Evolutionary conservation across 2,113 vertebrate genomes (phyloP).

Genomic region (Anguilla japonica): DNA sequence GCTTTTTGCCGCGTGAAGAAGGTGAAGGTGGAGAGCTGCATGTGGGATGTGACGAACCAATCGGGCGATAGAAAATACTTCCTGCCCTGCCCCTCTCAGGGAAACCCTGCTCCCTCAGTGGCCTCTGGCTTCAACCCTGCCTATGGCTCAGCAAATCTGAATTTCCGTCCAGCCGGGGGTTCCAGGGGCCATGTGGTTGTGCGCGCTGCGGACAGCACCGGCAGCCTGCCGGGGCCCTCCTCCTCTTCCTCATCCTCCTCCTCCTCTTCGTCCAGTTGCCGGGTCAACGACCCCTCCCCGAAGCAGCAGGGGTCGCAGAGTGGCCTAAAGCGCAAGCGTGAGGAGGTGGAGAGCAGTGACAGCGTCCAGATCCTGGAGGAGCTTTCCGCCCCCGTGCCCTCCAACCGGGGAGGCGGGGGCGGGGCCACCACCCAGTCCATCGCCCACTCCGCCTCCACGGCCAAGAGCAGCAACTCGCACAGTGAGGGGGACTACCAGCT

Average conservation of each 20-base stretch:
- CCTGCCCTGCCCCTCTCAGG: constrained; percentile 80
- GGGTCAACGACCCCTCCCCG: constrained; percentile 75
- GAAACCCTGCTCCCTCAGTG: constrained; percentile 63
- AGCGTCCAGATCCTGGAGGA: constrained; percentile 98
- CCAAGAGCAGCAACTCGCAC: constrained; percentile 92
- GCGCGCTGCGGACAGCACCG: constrained; percentile 92
- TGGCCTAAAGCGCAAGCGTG: constrained; percentile 95
- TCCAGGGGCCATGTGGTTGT: constrained; percentile 89
- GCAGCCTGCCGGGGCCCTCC: constrained; percentile 73
- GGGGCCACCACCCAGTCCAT: constrained; percentile 80
- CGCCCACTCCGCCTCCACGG: constrained; percentile 83
- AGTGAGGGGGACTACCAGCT: constrained; percentile 98
- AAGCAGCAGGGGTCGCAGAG: constrained; percentile 86
- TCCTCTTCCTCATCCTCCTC: constrained; percentile 64
- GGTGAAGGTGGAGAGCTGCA: constrained; percentile 92
- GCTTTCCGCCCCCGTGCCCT: constrained; percentile 92
- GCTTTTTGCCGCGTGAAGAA: constrained; percentile 95
- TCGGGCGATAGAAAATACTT: constrained; percentile 82
- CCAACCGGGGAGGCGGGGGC: constrained; percentile 84
- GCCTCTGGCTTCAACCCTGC: constrained; percentile 79
- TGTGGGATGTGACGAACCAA: constrained; percentile 89
- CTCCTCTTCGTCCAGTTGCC: constrained; percentile 71
- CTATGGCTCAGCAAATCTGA: constrained; percentile 79
- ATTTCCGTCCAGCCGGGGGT: constrained; percentile 71
- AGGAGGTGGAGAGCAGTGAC: constrained; percentile 97